Conservation (phyloP, 2,888 invertebrate genomes). For the Perithous albicinctus region DNA sequence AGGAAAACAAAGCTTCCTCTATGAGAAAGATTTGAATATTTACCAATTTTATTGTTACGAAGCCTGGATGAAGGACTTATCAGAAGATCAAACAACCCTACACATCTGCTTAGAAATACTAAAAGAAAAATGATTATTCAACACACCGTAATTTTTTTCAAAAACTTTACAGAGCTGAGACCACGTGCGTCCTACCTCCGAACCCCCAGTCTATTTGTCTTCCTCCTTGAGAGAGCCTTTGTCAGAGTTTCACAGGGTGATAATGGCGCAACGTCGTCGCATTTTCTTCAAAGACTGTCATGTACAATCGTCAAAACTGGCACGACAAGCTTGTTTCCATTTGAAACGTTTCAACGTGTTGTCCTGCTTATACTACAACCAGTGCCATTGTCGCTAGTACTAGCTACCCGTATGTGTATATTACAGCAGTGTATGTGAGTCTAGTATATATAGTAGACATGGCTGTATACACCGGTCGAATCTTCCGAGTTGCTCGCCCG, state of each 20-base stretch:
- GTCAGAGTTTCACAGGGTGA: not conserved
- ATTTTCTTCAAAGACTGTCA: constrained; percentile 71
- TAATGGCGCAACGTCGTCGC: not conserved
- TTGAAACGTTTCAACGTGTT: constrained; percentile 76
- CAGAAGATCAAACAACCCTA: too few species aligned
- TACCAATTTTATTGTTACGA: too few species aligned
- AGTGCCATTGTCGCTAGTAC: not conserved
- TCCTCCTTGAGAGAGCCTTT: too few species aligned
- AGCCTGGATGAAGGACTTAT: too few species aligned
- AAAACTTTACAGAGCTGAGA: too few species aligned
- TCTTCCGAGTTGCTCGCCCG: constrained; percentile 74
- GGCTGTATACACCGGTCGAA: constrained; percentile 23
- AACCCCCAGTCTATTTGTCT: too few species aligned
- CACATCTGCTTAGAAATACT: too few species aligned
- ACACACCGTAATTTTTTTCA: too few species aligned
- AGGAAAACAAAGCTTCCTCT: too few species aligned
- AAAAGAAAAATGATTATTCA: too few species aligned
- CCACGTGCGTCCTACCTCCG: too few species aligned
- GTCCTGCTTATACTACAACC: constrained; percentile 63
- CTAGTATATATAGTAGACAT: not conserved
- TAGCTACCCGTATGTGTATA: not conserved
- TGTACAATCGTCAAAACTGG: constrained; percentile 70
- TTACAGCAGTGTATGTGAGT: constrained; percentile 22
- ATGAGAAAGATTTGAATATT: too few species aligned
- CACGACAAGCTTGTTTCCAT: constrained; percentile 79